Conservation (phyloP, 2,888 invertebrate genomes). For the Pristionchus japonicus region DNA sequence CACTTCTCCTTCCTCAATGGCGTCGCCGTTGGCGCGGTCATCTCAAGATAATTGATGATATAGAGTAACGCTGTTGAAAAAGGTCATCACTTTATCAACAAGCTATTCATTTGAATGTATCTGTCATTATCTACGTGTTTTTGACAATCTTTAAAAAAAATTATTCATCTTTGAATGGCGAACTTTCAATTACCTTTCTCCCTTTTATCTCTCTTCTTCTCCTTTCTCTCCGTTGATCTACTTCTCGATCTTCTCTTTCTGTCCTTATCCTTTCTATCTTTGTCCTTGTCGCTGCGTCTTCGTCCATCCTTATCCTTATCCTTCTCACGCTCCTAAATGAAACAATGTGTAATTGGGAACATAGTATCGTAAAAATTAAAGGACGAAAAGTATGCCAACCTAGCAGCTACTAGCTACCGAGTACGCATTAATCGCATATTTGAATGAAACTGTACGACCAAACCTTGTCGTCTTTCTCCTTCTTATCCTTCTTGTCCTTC, state of each 20-base stretch:
- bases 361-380: neutral
- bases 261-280: constrained; percentile 43
- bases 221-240: constrained; percentile 37
- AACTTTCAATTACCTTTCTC: constrained; percentile 27
- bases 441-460: neutral
- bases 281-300: neutral
- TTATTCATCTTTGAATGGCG: neutral
- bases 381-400: too few relatives aligned
- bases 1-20: constrained; percentile 40
- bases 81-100: too few relatives aligned
- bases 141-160: neutral
- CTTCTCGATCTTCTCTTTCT: constrained; percentile 29
- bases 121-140: too few relatives aligned
- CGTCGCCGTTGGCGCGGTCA: constrained; percentile 1
- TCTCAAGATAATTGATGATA: too few relatives aligned
- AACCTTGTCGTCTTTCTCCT: constrained; percentile 22
- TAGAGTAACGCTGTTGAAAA: too few relatives aligned
- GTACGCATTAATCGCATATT: too few relatives aligned
- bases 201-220: constrained; percentile 5
- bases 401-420: too few relatives aligned
- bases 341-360: too few relatives aligned
- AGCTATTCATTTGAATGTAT: too few relatives aligned
- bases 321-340: neutral
- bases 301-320: neutral
- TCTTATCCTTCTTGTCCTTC: constrained; percentile 25